Evolutionary conservation across 2,797 vertebrate genomes (phyloP).

Genomic region (Leontocebus nigricollis): DNA sequence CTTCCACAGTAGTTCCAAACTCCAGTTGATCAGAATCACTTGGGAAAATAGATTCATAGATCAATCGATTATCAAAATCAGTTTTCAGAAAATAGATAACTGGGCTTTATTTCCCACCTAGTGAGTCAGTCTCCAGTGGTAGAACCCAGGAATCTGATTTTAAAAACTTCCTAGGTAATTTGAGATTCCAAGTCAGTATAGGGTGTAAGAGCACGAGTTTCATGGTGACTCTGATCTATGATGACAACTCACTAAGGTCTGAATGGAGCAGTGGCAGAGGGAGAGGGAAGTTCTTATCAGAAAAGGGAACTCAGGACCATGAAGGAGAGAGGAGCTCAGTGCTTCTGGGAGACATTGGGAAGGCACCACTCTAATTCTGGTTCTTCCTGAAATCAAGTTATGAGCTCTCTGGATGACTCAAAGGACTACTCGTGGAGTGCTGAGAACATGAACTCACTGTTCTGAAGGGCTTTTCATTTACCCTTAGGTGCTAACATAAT

Average conservation of each 20-base stretch:
- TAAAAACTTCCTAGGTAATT: background rate
- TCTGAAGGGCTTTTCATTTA: conserved; percentile 1
- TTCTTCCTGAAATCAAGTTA: background rate
- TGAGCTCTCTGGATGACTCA: background rate
- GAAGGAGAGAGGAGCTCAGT: background rate
- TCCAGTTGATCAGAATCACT: background rate
- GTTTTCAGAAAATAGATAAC: background rate
- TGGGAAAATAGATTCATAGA: background rate
- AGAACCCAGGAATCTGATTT: background rate
- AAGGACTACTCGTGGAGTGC: background rate
- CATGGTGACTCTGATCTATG: background rate
- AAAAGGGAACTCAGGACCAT: background rate
- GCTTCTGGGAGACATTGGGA: background rate
- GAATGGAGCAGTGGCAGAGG: background rate
- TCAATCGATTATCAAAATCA: background rate
- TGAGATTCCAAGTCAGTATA: background rate
- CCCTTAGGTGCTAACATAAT: background rate
- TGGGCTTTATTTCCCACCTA: background rate
- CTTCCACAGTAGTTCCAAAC: background rate
- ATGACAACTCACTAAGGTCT: background rate
- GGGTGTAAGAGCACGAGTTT: background rate
- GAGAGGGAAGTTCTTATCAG: background rate
- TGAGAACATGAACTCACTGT: background rate
- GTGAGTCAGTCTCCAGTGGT: background rate
- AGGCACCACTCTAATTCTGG: background rate